Conservation (phyloP, 2,797 vertebrate genomes). For the Gobio occitaniae region DNA sequence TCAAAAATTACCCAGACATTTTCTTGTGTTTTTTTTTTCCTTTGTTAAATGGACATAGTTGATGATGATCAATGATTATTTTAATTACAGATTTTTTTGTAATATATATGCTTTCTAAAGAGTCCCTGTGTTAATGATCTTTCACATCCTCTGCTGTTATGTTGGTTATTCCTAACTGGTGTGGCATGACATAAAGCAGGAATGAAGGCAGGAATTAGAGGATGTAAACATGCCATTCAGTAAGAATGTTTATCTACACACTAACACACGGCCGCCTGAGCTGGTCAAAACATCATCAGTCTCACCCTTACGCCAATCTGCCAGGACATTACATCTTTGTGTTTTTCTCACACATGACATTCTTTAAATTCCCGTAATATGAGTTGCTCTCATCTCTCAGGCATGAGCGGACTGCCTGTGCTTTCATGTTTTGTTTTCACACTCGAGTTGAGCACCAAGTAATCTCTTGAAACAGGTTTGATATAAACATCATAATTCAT, state of each 20-base stretch:
- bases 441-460: neutral
- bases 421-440: neutral
- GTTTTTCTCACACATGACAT: neutral
- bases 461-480: neutral
- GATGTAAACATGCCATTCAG: slow-evolving; percentile 52
- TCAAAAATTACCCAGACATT: neutral
- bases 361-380: slow-evolving; percentile 26
- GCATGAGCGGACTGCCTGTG: neutral
- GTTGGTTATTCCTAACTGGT: neutral
- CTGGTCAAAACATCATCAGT: slow-evolving; percentile 41
- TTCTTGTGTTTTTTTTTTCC: neutral
- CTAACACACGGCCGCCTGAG: slow-evolving; percentile 1
- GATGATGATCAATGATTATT: neutral
- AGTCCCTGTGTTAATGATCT: slow-evolving; percentile 1
- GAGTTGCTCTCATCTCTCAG: slow-evolving; percentile 4
- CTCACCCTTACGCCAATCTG: neutral
- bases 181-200: slow-evolving; percentile 5
- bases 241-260: slow-evolving; percentile 43
- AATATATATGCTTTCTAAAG: neutral
- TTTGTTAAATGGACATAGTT: neutral
- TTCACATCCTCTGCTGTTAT: neutral
- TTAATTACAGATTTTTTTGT: neutral
- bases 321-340: neutral
- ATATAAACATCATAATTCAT: neutral
- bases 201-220: slow-evolving; percentile 36